phyloP scores from a whole-genome alignment of 2,797 vertebrate genomes.

The Cuculus canorus region DNA sequence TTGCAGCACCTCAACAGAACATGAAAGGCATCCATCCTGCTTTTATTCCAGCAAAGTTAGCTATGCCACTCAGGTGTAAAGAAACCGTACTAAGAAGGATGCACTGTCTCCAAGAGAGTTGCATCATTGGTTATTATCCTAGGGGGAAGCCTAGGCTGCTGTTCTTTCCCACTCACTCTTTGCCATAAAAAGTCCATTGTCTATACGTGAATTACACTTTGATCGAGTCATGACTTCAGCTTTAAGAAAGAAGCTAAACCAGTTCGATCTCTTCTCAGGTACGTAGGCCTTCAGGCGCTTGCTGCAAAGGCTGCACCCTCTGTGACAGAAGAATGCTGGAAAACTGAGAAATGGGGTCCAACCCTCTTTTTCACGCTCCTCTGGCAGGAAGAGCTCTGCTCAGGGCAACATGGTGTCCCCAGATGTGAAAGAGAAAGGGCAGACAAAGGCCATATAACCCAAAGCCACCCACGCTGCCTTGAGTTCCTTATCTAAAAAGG shows the following conservation, averaged over 20 bases:
- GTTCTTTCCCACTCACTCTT: background rate
- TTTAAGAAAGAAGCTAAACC: background rate
- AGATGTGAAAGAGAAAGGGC: background rate
- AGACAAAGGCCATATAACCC: background rate
- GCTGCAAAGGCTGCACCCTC: background rate
- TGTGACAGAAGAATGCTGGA: background rate
- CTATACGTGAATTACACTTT: background rate
- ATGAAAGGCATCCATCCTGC: background rate
- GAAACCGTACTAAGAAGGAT: background rate
- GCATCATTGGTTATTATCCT: background rate
- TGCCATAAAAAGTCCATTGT: background rate
- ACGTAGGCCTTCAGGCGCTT: accelerated
- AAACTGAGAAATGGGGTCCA: background rate
- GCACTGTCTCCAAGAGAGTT: background rate
- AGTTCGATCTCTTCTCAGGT: background rate
- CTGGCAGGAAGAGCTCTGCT: background rate
- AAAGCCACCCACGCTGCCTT: accelerated
- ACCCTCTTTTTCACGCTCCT: background rate
- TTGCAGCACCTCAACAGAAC: background rate
- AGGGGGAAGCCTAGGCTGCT: background rate
- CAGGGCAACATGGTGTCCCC: background rate
- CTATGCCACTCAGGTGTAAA: accelerated
- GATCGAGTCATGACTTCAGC: background rate
- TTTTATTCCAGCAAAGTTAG: background rate
- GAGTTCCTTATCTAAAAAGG: background rate